Base-by-base conservation (phyloP, 2,888 invertebrate genomes). In the Ellobium chinense region DNA sequence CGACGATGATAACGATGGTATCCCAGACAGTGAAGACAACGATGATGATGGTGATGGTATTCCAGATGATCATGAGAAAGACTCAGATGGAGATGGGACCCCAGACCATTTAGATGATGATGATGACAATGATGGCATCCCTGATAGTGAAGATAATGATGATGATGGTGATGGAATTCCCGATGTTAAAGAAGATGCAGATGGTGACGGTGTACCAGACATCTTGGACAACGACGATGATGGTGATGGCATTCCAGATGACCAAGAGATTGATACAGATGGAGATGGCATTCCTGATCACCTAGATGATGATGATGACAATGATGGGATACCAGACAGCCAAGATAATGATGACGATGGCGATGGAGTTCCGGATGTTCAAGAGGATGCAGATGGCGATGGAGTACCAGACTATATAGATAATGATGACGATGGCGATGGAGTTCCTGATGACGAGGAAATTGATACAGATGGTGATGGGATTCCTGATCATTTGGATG, bases 1-100 rank as follows among this genome's bases (percentile, higher is more conserved):
- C 36, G 89, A 89, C 39, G 85, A 83, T 82, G 88, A 90, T 84
- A 85, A 85, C 39, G 89, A 90, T 83, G 91, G 90, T 0, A 88
- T 91, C 60, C 86, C 86, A 4, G 89, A 89, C 82, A 27, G 73
- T 37, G 63, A 77, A 27, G 87, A 89, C 34, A 82, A 85, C 24
- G 88, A 89, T 78, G 80, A 78, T 66, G 89, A 91, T 85, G 89
- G 89, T 27, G 89, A 91, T 81, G 91, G 91, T 18, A 91, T 91
- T 62, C 88, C 89, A n/a, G 88, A 91, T 81, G 34, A 88, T 65
- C 69, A 81, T 18, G 89, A 90, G 18, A 78, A 87, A 29, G 91
- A 91, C 74, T 80, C 81, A 56, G 90, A 81, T 56, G 77, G 77
- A 5, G 81, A 81, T 37, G 81, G 81, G 5, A 81, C 77, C 83